phyloP scores from a whole-genome alignment of 1,140 invertebrate species.

The Cotesia glomerata region DNA sequence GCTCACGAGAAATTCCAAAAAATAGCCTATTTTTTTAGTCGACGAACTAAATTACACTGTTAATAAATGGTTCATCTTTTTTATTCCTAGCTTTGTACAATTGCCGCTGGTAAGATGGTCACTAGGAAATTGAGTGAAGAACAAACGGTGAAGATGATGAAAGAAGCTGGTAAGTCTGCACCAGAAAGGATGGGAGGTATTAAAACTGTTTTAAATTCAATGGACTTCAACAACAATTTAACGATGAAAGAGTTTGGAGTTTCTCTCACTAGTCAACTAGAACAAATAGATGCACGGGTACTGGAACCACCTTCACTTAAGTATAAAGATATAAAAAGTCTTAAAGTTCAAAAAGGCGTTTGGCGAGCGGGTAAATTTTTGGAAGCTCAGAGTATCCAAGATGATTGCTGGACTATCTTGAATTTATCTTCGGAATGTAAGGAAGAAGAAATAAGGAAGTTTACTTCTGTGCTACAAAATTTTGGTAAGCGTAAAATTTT shows the following conservation, averaged over 20 bases:
- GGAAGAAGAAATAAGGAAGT: constrained; percentile 34
- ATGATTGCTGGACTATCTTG: constrained; percentile 58
- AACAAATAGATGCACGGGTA: constrained; percentile 65
- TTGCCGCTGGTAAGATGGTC: constrained; percentile 68
- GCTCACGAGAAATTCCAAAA: too few relatives aligned
- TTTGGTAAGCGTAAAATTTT: constrained; percentile 16
- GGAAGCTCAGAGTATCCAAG: constrained; percentile 31
- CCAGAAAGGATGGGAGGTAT: constrained; percentile 70
- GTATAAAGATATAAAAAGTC: constrained; percentile 51
- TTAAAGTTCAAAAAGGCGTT: constrained; percentile 52
- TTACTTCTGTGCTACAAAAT: constrained; percentile 20
- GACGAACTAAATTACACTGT: too few relatives aligned
- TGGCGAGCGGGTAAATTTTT: constrained; percentile 60
- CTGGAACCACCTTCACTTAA: constrained; percentile 64
- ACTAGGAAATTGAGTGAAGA: constrained; percentile 63
- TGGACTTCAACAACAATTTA: constrained; percentile 58
- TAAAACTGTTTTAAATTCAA: constrained; percentile 9
- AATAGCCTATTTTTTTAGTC: too few relatives aligned
- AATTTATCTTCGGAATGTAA: constrained; percentile 36
- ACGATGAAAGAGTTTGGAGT: constrained; percentile 68
- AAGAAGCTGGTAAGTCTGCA: constrained; percentile 68
- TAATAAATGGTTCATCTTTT: constrained; percentile 8
- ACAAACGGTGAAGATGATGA: constrained; percentile 73
- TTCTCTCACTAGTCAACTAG: constrained; percentile 62
- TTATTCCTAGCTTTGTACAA: constrained; percentile 62